Base-by-base conservation (phyloP, 2,797 vertebrate genomes). In the Orestias chungarensis region DNA sequence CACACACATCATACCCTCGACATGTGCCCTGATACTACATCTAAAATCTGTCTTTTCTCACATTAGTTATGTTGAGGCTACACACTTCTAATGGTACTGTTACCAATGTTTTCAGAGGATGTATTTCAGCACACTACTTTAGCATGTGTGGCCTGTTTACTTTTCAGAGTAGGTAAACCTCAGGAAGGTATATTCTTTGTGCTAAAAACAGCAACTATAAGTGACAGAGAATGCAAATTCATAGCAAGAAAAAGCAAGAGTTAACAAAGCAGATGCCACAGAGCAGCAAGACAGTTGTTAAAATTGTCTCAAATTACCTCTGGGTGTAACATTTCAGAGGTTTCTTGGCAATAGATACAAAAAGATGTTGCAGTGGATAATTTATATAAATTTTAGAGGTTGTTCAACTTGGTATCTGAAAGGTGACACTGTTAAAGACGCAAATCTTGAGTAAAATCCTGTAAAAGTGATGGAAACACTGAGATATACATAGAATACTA, bases 251-350 rank as follows among this genome's bases (percentile, higher is more conserved):
- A 78, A 73, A 55, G 47, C 64, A 43, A 50, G 55, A 70, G 66
- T 71, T n/a, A 73, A 46, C 59, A 59, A 42, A 69, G 74, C 75
- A 83, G 73, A 84, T 82, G 66, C 66, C 79, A 79, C 74, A 73
- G 61, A 87, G 73, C 81, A 75, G 49, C 43, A 29, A 20, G 47
- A 64, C 49, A 17, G 71, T 78, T 81, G 78, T 80, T 83, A 66
- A 81, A 84, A 86, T 73, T 40, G 78, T 65, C 52, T 84, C 42
- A 79, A 80, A 86, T 82, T 82, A 79, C 82, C 70, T 49, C 43
- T 71, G 66, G 61, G 78, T 52, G 42, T 87, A 69, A 59, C 65
- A 84, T 83, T 89, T 79, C 82, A 73, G 42, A 78, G 71, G 70
- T 46, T n/a, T 73, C 59, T 44, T 73, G 75, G 70, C 72, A 85